Percentiles rank a stretch among this genome's conserved stretches.
phyloP scores from a whole-genome alignment of 2,888 invertebrate species.

The Polylopha cassiicola region DNA sequence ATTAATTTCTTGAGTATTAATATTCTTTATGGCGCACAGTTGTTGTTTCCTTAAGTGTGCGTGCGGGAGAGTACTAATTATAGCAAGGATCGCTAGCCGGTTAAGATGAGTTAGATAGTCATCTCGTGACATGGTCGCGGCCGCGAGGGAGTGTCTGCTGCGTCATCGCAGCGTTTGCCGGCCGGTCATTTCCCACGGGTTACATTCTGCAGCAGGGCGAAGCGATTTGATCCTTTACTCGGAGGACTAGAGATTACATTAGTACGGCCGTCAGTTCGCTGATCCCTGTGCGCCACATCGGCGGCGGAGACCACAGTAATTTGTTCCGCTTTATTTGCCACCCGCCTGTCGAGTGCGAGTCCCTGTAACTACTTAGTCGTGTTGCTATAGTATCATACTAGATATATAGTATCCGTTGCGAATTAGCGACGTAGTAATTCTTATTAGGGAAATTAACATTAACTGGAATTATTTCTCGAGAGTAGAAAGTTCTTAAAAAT shows the following conservation, averaged over 20 bases:
- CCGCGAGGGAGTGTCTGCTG: conserved; percentile 32
- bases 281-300: conserved; percentile 32
- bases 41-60: neutral
- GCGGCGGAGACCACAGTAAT: conserved; percentile 40
- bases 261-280: conserved; percentile 29
- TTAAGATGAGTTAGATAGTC: conserved; percentile 13
- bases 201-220: conserved; percentile 6
- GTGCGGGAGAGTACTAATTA: conserved; percentile 7
- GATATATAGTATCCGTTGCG: conserved; percentile 21
- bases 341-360: conserved; percentile 26
- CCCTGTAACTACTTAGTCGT: conserved; percentile 6
- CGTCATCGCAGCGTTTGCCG: conserved; percentile 32
- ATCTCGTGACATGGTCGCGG: conserved; percentile 9
- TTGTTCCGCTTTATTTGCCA: conserved; percentile 54
- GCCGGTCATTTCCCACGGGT: conserved; percentile 44
- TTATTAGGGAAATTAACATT: no score
- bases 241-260: conserved; percentile 35
- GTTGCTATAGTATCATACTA: no score
- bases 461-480: no score
- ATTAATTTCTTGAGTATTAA: no score
- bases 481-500: no score
- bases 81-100: conserved; percentile 1
- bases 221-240: conserved; percentile 27
- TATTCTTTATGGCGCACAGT: neutral
- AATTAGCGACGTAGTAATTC: no score